Base-by-base conservation (phyloP, 1,140 invertebrate genomes). In the Eubasilissa regina region DNA sequence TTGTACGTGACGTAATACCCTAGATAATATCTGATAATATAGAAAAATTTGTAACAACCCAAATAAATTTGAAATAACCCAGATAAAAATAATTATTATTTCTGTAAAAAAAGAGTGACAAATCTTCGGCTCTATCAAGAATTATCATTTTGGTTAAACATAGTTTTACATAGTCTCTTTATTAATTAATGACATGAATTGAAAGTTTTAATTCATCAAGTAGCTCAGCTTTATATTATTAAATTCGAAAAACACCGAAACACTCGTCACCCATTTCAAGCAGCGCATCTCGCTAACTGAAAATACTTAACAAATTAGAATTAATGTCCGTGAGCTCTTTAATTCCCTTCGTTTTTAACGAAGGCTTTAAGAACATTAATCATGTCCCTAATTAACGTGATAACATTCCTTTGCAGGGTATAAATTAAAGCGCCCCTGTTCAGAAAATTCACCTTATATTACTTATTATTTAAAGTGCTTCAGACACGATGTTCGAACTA, bases 241-340 rank as follows among this genome's bases (percentile, higher is more conserved):
- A 53, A 13, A 53, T 12, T 8, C 8, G 1, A 53, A 8, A 1
- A 62, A 25, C 60, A 13, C n/a, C 21, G 43, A 60, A 75, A 77
- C 64, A 17, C 48, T 21, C 45, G 62, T 66, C 47, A 56, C 47
- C n/a, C 21, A 68, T 68, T 56, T n/a, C 12, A 8, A 56, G 17
- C 72, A 56, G 55, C 25, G 64, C 75, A 75, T 75, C 80, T 75
- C 56, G 64, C 68, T 72, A 56, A 70, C 17, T 43, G 80, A 72
- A 81, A 81, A 81, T 81, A 81, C 77, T 78, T 78, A 68, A 21
- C 62, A 81, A 81, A 81, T 81, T 78, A 81, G 80, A 79, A 81
- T 78, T 75, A 79, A 81, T 81, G 80, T 62, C 70, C 72, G 47
- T 68, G 72, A 77, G 80, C 80, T 79, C 60, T 76, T 81, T 81